Percentiles rank a stretch among this genome's conserved stretches.
phyloP scores from a whole-genome alignment of 2,113 vertebrate species.

The Balaeniceps rex region DNA sequence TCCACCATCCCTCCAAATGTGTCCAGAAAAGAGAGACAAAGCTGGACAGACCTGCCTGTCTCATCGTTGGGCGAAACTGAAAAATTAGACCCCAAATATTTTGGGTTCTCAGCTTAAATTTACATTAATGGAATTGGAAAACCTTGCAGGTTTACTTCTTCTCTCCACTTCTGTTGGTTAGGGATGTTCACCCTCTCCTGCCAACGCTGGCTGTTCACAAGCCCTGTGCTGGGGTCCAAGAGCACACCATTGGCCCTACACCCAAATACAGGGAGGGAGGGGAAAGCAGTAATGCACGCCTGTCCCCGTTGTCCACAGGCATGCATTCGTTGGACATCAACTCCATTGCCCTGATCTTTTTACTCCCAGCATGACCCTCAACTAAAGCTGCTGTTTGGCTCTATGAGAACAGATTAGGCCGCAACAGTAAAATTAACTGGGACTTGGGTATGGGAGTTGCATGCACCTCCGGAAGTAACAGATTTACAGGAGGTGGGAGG shows the following conservation, averaged over 20 bases:
- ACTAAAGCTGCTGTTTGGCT: neutral
- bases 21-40: neutral
- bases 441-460: rapidly evolving
- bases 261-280: neutral
- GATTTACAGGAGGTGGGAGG: neutral
- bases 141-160: neutral
- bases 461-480: neutral
- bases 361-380: neutral
- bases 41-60: neutral
- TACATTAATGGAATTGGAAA: neutral
- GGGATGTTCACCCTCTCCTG: neutral
- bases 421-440: neutral
- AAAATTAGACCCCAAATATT: neutral
- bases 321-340: neutral
- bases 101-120: neutral
- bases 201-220: rapidly evolving
- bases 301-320: rapidly evolving
- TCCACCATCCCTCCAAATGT: neutral
- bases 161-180: neutral
- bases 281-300: neutral
- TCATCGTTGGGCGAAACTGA: neutral
- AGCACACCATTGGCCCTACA: neutral
- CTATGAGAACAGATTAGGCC: neutral
- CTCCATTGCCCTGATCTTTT: neutral
- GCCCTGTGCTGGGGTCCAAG: rapidly evolving